Evolutionary conservation across 2,888 invertebrate genomes (phyloP).

Genomic region (Mimumesa dahlbomi): DNA sequence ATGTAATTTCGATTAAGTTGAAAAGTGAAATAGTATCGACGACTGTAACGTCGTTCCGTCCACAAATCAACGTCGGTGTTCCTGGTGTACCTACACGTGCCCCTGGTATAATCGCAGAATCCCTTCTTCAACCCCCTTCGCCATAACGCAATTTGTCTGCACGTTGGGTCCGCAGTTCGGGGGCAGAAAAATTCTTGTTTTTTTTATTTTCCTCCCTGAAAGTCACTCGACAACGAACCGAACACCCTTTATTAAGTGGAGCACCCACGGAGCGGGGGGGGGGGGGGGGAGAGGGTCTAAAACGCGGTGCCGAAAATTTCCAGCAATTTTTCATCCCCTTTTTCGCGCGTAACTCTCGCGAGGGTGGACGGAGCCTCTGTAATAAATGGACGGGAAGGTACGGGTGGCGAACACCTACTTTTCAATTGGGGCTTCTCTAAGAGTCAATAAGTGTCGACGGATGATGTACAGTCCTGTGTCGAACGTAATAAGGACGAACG

Average conservation of each 20-base stretch:
- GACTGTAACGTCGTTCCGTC: too few species aligned
- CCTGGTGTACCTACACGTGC: too few species aligned
- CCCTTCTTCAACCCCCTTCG: too few species aligned
- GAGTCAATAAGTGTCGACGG: conserved; percentile 80
- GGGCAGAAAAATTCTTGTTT: neutral
- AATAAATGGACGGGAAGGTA: conserved; percentile 60
- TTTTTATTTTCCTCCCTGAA: conserved; percentile 31
- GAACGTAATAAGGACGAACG: conserved; percentile 67
- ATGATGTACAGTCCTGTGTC: conserved; percentile 74
- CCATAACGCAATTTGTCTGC: conserved; percentile 3
- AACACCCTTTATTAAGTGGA: conserved; percentile 61
- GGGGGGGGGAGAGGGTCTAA: neutral
- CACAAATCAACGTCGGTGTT: too few species aligned
- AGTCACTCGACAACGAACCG: conserved; percentile 42
- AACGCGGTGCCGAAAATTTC: conserved; percentile 60
- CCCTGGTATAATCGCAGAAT: too few species aligned
- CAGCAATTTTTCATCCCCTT: conserved; percentile 70
- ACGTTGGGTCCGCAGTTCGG: neutral
- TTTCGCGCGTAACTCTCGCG: conserved; percentile 48
- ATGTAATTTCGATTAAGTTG: too few species aligned
- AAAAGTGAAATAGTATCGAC: too few species aligned
- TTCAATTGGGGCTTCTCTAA: conserved; percentile 75
- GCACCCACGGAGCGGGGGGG: conserved; percentile 23
- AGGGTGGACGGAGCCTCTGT: conserved; percentile 47
- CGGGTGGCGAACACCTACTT: conserved; percentile 71